These are phyloP conservation scores for Drosophila kikkawai DNA, from an alignment of 1,140 invertebrate species.

Conservation along the genomic window DNA sequence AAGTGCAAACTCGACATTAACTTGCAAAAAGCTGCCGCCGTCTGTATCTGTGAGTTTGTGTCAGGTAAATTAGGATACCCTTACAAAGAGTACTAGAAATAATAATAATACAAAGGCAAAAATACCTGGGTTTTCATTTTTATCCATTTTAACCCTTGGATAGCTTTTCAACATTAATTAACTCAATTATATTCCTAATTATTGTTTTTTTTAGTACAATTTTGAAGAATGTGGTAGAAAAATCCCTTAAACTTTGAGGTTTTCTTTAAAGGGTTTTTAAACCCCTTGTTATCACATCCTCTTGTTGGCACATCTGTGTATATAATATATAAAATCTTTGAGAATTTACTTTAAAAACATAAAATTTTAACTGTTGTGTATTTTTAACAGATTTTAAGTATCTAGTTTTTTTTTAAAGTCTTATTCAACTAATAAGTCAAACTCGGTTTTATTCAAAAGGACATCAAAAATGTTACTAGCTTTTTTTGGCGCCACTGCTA, in stretches of 20 bases:
- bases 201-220: too few species aligned
- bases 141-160: neutral
- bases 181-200: neutral
- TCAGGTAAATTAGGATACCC: slow-evolving; percentile 16
- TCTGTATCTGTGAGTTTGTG: slow-evolving; percentile 1
- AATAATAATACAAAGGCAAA: neutral
- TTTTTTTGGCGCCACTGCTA: neutral
- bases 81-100: neutral
- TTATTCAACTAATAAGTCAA: neutral
- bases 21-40: slow-evolving; percentile 53
- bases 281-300: too few species aligned
- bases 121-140: neutral
- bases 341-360: neutral
- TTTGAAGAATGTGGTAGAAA: neutral
- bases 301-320: too few species aligned
- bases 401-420: neutral
- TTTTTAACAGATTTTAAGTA: neutral
- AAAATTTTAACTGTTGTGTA: neutral
- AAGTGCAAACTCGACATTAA: slow-evolving; percentile 78
- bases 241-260: neutral
- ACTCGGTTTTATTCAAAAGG: neutral
- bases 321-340: neutral
- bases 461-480: neutral
- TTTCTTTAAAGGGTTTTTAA: neutral
- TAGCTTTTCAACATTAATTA: neutral